Conservation (phyloP, 2,113 vertebrate genomes). For the Stigmatopora nigra region DNA sequence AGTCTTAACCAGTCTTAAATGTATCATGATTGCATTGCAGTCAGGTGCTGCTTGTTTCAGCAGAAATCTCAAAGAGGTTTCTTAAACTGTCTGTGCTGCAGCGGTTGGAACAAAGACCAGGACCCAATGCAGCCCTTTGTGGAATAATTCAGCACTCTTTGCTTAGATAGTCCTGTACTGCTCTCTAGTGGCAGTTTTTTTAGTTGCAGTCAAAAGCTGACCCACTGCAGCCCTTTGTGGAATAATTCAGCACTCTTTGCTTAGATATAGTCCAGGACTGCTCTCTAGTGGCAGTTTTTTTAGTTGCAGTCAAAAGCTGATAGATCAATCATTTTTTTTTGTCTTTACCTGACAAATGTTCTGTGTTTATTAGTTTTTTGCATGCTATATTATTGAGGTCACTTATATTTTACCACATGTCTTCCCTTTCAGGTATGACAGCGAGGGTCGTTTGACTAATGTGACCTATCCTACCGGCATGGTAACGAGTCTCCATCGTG, state of each 20-base stretch:
- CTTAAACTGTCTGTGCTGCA: too few relatives aligned
- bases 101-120: too few relatives aligned
- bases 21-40: too few relatives aligned
- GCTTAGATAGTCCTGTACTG: conserved; percentile 29
- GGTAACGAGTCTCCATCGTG: conserved; percentile 95
- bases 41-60: too few relatives aligned
- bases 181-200: conserved; percentile 48
- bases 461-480: conserved; percentile 95
- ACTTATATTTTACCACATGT: neutral
- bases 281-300: conserved; percentile 48
- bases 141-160: neutral
- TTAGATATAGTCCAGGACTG: conserved; percentile 32
- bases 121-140: too few relatives aligned
- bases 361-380: neutral
- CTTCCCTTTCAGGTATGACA: conserved; percentile 81
- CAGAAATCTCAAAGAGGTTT: too few relatives aligned
- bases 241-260: neutral
- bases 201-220: conserved; percentile 35
- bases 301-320: conserved; percentile 20
- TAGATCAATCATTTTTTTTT: neutral
- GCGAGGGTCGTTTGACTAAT: conserved; percentile 93
- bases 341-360: neutral
- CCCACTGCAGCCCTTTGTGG: too few relatives aligned
- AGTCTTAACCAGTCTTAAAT: too few relatives aligned
- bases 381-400: neutral